phyloP scores from a whole-genome alignment of 2,797 vertebrate genomes.

The Typhlichthys subterraneus region DNA sequence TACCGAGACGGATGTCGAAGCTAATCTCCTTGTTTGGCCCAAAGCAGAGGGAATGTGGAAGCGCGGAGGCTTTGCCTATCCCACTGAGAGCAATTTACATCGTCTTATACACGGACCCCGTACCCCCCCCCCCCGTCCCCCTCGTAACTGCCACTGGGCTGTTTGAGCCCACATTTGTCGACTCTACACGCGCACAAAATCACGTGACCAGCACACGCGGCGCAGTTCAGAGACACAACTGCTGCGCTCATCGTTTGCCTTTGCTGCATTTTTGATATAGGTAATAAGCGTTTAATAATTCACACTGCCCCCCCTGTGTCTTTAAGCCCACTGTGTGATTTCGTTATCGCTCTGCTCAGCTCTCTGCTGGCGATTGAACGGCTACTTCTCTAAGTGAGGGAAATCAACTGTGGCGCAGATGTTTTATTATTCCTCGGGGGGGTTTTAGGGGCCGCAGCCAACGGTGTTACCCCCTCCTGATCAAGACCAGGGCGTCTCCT shows the following conservation, averaged over 20 bases:
- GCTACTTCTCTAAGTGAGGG: conserved; percentile 63
- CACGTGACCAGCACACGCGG: too few relatives aligned
- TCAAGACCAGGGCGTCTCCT: conserved; percentile 58
- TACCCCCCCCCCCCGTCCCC: neutral
- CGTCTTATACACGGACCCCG: conserved; percentile 23
- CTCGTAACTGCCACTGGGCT: too few relatives aligned
- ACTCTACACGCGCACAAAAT: neutral
- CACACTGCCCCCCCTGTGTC: conserved; percentile 9
- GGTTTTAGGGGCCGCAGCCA: conserved; percentile 46
- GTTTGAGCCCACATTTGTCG: too few relatives aligned
- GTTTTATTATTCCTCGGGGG: conserved; percentile 74
- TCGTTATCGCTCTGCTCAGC: conserved; percentile 40
- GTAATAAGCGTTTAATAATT: conserved; percentile 60
- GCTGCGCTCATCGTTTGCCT: too few relatives aligned
- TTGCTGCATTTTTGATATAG: conserved; percentile 25
- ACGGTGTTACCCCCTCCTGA: conserved; percentile 39
- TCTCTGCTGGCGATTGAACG: conserved; percentile 40
- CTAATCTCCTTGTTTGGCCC: conserved; percentile 46
- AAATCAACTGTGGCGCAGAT: conserved; percentile 73
- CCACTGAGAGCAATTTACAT: conserved; percentile 16
- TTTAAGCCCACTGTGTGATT: conserved; percentile 34
- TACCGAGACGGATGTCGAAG: conserved; percentile 53
- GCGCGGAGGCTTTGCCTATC: conserved; percentile 26
- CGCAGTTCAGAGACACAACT: too few relatives aligned
- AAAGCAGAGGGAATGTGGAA: conserved; percentile 23